Percentiles rank a stretch among this genome's conserved stretches.
Conservation (phyloP, 2,888 invertebrate genomes). For the Helicoverpa assulta region DNA sequence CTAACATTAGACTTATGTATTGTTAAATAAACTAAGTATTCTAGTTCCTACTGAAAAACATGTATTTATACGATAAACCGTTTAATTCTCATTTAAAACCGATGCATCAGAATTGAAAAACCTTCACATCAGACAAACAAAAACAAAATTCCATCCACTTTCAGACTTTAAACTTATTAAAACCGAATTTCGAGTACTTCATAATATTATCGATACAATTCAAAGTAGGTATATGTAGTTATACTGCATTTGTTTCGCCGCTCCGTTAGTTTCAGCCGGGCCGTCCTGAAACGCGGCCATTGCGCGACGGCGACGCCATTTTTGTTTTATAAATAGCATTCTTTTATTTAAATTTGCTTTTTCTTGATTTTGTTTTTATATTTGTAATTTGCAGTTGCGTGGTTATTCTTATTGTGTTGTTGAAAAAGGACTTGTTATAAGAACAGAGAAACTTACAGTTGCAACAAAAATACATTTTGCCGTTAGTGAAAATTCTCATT, state of each 20-base stretch:
- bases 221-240: conserved; percentile 44
- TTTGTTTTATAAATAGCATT: conserved; percentile 27
- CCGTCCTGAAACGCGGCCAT: conserved; percentile 65
- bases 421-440: background rate
- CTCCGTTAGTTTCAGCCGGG: conserved; percentile 64
- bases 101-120: background rate
- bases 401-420: conserved; percentile 1
- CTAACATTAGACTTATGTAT: too few species aligned
- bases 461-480: background rate
- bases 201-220: conserved; percentile 48
- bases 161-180: conserved; percentile 11
- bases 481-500: background rate
- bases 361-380: background rate
- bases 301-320: conserved; percentile 47
- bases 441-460: background rate
- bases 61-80: too few species aligned
- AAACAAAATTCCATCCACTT: conserved; percentile 6
- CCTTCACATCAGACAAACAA: background rate
- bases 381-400: conserved; percentile 19
- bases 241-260: conserved; percentile 62
- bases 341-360: conserved; percentile 28
- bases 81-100: background rate
- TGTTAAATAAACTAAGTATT: too few species aligned
- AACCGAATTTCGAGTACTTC: conserved; percentile 22
- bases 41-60: too few species aligned